These are phyloP conservation scores for Cheilosia urbana DNA, from an alignment of 2,888 invertebrate genomes.

Conservation along the genomic window DNA sequence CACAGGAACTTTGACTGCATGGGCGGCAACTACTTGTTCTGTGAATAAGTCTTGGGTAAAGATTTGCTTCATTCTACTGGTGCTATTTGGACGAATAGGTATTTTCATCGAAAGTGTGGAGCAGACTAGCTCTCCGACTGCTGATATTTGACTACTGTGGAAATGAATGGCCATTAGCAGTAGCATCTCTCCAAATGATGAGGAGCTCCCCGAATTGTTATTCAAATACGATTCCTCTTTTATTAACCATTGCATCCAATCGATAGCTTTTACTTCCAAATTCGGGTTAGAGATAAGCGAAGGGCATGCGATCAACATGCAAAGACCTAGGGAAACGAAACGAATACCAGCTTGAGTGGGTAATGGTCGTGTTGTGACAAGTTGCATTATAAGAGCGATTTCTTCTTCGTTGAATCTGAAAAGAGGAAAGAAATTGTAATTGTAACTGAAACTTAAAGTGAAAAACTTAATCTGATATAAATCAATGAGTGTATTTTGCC, in stretches of 20 bases:
- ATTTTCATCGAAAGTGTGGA: constrained; percentile 98
- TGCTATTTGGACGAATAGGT: constrained; percentile 92
- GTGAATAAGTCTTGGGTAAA: constrained; percentile 99
- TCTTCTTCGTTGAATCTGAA: constrained; percentile 95
- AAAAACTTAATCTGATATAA: no score
- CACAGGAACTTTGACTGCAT: constrained; percentile 98
- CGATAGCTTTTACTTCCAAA: constrained; percentile 93
- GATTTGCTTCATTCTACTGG: constrained; percentile 94
- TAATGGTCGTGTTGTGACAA: constrained; percentile 94
- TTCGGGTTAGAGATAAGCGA: constrained; percentile 90
- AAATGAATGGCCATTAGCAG: constrained; percentile 98
- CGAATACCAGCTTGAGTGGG: constrained; percentile 96
- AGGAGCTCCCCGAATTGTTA: constrained; percentile 92
- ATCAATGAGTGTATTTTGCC: no score
- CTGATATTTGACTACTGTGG: constrained; percentile 96
- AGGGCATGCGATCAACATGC: constrained; percentile 97
- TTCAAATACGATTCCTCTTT: constrained; percentile 95
- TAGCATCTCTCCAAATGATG: constrained; percentile 97
- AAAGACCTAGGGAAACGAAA: constrained; percentile 95
- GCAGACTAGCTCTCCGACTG: constrained; percentile 96
- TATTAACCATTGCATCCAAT: constrained; percentile 97
- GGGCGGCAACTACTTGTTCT: constrained; percentile 97
- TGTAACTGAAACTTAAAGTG: no score
- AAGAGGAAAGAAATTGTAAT: constrained; percentile 28
- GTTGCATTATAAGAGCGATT: constrained; percentile 91